Percentiles rank a stretch among this genome's conserved stretches.
These are phyloP conservation scores for Ladona fulva DNA, from an alignment of 1,140 invertebrate genomes.

Conservation along the genomic window DNA sequence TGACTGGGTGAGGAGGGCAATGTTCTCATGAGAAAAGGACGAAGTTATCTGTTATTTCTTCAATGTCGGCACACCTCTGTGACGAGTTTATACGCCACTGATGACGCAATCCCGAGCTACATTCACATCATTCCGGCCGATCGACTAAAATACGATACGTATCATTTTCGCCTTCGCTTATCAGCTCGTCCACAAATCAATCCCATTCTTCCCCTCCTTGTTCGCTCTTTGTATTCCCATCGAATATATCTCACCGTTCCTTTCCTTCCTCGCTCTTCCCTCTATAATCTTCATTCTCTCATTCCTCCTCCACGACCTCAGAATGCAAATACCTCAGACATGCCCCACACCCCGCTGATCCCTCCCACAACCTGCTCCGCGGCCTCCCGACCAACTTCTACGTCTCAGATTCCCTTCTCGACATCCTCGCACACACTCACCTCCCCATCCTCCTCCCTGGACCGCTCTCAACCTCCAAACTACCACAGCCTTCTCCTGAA, in stretches of 20 bases:
- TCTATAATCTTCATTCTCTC: not conserved
- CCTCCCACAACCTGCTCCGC: not conserved
- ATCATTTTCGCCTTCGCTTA: too few relatives aligned
- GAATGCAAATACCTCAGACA: slow-evolving; percentile 1
- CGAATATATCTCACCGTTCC: not conserved
- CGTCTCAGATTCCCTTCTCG: not conserved
- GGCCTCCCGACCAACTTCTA: not conserved
- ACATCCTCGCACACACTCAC: not conserved
- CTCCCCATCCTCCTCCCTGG: not conserved
- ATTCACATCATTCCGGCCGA: too few relatives aligned
- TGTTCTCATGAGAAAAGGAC: too few relatives aligned
- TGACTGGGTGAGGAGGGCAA: too few relatives aligned
- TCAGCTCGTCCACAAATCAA: not conserved
- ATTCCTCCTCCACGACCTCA: not conserved
- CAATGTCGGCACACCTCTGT: too few relatives aligned
- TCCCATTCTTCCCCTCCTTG: not conserved
- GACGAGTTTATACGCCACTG: too few relatives aligned
- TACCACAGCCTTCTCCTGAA: not conserved
- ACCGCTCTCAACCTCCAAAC: not conserved
- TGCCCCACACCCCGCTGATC: not conserved
- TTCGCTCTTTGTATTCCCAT: not conserved
- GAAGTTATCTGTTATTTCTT: too few relatives aligned
- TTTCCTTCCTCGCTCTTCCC: not conserved
- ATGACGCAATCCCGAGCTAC: too few relatives aligned
- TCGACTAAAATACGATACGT: too few relatives aligned